A percentile compares a stretch with the other conserved stretches of the same genome.
phyloP scores from a whole-genome alignment of 2,113 vertebrate species.

The Alethe diademata region DNA sequence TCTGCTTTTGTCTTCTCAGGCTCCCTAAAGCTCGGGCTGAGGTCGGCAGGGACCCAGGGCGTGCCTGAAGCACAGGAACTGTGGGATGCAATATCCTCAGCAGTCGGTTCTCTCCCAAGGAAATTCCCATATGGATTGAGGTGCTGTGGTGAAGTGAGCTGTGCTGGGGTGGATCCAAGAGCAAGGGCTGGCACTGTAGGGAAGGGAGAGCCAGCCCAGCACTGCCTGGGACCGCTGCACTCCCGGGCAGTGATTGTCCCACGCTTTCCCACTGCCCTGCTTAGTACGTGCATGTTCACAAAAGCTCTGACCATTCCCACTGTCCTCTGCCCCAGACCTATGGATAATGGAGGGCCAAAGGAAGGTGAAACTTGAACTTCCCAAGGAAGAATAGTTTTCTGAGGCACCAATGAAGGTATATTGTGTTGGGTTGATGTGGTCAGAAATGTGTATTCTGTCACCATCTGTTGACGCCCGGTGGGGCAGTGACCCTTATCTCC shows the following conservation, averaged over 20 bases:
- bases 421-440: too few relatives aligned
- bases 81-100: neutral
- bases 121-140: rapidly evolving
- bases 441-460: too few relatives aligned
- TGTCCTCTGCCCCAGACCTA: rapidly evolving
- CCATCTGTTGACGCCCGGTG: too few relatives aligned
- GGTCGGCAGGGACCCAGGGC: neutral
- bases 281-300: rapidly evolving
- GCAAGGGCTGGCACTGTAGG: neutral
- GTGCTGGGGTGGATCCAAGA: neutral
- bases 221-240: neutral
- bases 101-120: neutral
- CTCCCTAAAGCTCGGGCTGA: neutral
- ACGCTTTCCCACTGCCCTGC: neutral
- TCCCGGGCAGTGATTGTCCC: neutral
- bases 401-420: neutral
- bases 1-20: neutral
- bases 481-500: too few relatives aligned
- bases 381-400: neutral
- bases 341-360: neutral
- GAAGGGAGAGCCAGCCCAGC: neutral
- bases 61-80: neutral
- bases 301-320: neutral
- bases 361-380: neutral
- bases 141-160: neutral